Evolutionary conservation across 2,888 invertebrate species (phyloP).

Genomic region (Phrixothrix hirtus): DNA sequence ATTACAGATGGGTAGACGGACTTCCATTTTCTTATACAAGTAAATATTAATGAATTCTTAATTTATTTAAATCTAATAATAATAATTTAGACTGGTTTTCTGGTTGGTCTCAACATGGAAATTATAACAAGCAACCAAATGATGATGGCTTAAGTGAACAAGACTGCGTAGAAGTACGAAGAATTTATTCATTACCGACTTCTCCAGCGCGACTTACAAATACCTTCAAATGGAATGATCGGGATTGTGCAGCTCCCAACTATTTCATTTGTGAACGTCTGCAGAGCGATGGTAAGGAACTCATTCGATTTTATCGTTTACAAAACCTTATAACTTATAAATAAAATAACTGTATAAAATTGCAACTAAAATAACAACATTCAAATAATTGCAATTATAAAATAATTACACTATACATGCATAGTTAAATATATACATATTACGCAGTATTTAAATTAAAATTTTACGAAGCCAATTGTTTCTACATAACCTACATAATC

Average conservation of each 20-base stretch:
- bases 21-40: constrained; percentile 74
- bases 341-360: no score
- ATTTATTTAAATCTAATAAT: no score
- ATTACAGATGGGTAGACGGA: constrained; percentile 80
- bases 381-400: no score
- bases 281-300: constrained; percentile 68
- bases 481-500: no score
- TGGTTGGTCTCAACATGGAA: constrained; percentile 72
- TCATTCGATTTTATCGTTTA: no score
- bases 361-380: no score
- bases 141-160: constrained; percentile 81
- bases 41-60: no score
- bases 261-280: constrained; percentile 75
- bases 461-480: no score
- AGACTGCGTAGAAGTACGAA: constrained; percentile 78
- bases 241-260: constrained; percentile 74
- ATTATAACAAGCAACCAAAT: constrained; percentile 73
- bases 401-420: no score
- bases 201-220: constrained; percentile 57
- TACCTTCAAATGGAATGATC: constrained; percentile 81
- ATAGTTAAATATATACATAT: no score
- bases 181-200: constrained; percentile 65
- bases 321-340: no score
- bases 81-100: constrained; percentile 77
- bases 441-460: no score